These are phyloP conservation scores for Halichondria panicea DNA, from an alignment of 37 sponge, comb jelly and placozoan species.

Conservation along the genomic window DNA sequence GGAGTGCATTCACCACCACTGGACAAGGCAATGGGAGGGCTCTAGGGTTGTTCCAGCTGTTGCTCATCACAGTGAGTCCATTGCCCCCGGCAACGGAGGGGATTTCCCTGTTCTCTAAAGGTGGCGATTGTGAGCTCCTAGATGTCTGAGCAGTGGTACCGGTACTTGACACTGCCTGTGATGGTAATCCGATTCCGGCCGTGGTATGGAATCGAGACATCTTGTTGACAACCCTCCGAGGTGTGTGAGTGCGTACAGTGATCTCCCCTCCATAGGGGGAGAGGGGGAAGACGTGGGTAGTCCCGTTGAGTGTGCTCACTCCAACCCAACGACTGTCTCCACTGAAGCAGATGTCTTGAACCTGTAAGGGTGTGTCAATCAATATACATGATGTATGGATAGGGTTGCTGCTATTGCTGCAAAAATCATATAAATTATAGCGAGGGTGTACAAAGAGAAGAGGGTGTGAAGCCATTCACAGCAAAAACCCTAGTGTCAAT, in stretches of 20 bases:
- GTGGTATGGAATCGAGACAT: conserved; percentile 89
- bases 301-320: conserved; percentile 85
- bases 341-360: conserved; percentile 83
- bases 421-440: too few relatives aligned
- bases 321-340: conserved; percentile 91
- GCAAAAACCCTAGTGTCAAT: too few relatives aligned
- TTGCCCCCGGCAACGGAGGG: conserved; percentile 9
- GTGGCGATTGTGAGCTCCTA: conserved; percentile 12
- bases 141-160: not conserved
- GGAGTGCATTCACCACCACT: conserved; percentile 31
- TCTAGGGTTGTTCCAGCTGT: conserved; percentile 37
- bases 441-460: too few relatives aligned
- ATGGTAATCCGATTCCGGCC: conserved; percentile 77
- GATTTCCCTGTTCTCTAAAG: conserved; percentile 7
- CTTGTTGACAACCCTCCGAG: conserved; percentile 81
- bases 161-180: not conserved
- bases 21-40: conserved; percentile 31
- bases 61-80: not conserved
- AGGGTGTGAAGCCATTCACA: too few relatives aligned
- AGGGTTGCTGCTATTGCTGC: too few relatives aligned
- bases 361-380: too few relatives aligned
- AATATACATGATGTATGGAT: too few relatives aligned
- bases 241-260: conserved; percentile 80
- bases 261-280: conserved; percentile 91
- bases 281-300: conserved; percentile 95